A percentile compares a stretch with the other conserved stretches of the same genome.
Evolutionary conservation across 2,797 vertebrate species (phyloP).

Genomic region (Serranus cabrilla): DNA sequence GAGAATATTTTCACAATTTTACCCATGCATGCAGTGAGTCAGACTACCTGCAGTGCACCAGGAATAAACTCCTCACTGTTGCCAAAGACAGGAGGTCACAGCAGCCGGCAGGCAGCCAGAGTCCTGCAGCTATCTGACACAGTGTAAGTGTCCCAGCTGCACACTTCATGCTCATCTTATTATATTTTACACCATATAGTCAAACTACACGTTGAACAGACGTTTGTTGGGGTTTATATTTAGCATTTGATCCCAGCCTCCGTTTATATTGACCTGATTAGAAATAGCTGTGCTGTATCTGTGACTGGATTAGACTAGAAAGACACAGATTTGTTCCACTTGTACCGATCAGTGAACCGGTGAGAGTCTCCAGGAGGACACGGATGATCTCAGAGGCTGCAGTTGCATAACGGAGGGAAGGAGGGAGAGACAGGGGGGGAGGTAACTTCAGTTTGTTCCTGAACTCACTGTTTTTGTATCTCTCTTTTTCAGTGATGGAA

Average conservation of each 20-base stretch:
- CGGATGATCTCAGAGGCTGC: conserved; percentile 68
- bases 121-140: conserved; percentile 5
- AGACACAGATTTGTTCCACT: conserved; percentile 42
- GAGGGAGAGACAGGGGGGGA: too few relatives aligned
- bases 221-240: neutral
- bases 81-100: conserved; percentile 5
- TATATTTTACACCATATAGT: neutral
- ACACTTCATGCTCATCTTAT: neutral
- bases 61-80: neutral
- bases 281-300: conserved; percentile 14
- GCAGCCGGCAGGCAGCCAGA: neutral
- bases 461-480: neutral
- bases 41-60: conserved; percentile 1
- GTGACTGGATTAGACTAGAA: conserved; percentile 42
- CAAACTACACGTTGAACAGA: neutral
- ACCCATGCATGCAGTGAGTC: conserved; percentile 8
- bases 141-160: neutral
- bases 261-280: neutral
- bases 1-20: conserved; percentile 7
- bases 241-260: neutral
- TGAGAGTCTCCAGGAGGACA: conserved; percentile 59
- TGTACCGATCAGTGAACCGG: conserved; percentile 54
- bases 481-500: neutral
- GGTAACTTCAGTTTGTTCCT: neutral
- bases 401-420: conserved; percentile 66